A percentile compares a stretch with the other conserved stretches of the same genome.
Conservation (phyloP, 2,888 invertebrate genomes). For the Andrena dorsata region DNA sequence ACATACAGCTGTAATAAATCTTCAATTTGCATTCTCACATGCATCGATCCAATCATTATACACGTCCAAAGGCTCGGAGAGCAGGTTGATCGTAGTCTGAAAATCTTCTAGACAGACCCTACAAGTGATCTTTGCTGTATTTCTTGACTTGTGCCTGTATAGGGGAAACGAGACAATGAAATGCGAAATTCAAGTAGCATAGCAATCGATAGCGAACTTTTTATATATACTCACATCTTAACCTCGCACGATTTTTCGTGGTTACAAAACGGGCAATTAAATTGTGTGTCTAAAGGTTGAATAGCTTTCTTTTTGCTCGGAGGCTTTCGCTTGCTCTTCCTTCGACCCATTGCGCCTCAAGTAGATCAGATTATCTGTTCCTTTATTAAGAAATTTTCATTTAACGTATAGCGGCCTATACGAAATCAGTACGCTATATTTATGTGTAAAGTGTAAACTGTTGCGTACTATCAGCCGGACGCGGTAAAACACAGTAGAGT, state of each 20-base stretch:
- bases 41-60: slow-evolving; percentile 99
- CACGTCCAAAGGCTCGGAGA: slow-evolving; percentile 99
- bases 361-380: slow-evolving; percentile 4
- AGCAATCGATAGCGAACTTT: slow-evolving; percentile 10
- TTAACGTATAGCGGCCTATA: background rate
- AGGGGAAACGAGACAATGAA: slow-evolving; percentile 36
- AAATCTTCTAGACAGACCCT: slow-evolving; percentile 98
- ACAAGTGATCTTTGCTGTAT: slow-evolving; percentile 97
- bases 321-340: slow-evolving; percentile 99
- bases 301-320: slow-evolving; percentile 97
- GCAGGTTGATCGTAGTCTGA: slow-evolving; percentile 97
- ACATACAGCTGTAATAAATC: background rate
- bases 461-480: slow-evolving; percentile 20
- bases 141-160: slow-evolving; percentile 96
- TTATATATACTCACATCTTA: slow-evolving; percentile 92
- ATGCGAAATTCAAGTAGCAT: slow-evolving; percentile 7
- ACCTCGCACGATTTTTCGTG: slow-evolving; percentile 99
- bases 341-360: slow-evolving; percentile 92
- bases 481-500: slow-evolving; percentile 4
- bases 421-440: slow-evolving; percentile 24
- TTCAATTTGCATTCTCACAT: slow-evolving; percentile 96
- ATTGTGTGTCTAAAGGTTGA: slow-evolving; percentile 96
- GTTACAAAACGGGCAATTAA: slow-evolving; percentile 99
- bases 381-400: slow-evolving; percentile 26
- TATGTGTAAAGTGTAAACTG: slow-evolving; percentile 34